Base-by-base conservation (phyloP, 2,888 invertebrate genomes). In the Nemoura dubitans region DNA sequence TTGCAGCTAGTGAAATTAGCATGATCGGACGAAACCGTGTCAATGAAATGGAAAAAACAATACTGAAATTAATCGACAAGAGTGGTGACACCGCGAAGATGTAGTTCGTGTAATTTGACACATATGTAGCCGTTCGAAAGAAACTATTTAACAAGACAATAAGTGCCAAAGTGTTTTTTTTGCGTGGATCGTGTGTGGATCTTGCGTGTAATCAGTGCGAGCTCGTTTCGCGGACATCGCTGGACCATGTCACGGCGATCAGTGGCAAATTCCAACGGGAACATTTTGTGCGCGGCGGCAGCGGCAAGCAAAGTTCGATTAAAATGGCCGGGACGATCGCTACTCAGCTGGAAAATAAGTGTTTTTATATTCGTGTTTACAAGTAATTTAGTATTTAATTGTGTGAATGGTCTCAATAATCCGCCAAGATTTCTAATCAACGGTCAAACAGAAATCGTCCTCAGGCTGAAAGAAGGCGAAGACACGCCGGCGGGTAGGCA, bases 381-480 rank as follows among this genome's bases (percentile, higher is more conserved):
- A 81, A 28, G 81, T 81, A 84, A 59, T 83, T 7, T 83, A 42
- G 83, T 83, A 43, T 42, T 83, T 25, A 27, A 76, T 59, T 27
- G 84, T 76, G 84, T 84, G 84, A 84, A 59, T 84, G 84, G 59
- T 26, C 59, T 76, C 85, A 97, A 97, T 93, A 94, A 95, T 90
- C 96, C 97, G 82, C 97, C 97, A n/a, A 94, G 96, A 88, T 98
- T 98, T 92, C 93, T 97, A 87, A 96, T 96, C 91, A 96, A 97
- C 90, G 97, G 96, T 88, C 97, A 97, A 92, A 96, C 97, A 89
- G 98, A 98, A 93, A 98, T 98, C 90, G 97, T 98, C 88, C 93
- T 98, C 90, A 94, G 97, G 91, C 93, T 98, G 90, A 97, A 97
- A 92, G 98, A 98, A 93, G 97, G 97, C 85, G 93, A 95, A 86